Percentiles rank a stretch among this genome's conserved stretches.
Evolutionary conservation across 2,113 vertebrate genomes (phyloP).

Genomic region (Ophthalmolycus amberensis): DNA sequence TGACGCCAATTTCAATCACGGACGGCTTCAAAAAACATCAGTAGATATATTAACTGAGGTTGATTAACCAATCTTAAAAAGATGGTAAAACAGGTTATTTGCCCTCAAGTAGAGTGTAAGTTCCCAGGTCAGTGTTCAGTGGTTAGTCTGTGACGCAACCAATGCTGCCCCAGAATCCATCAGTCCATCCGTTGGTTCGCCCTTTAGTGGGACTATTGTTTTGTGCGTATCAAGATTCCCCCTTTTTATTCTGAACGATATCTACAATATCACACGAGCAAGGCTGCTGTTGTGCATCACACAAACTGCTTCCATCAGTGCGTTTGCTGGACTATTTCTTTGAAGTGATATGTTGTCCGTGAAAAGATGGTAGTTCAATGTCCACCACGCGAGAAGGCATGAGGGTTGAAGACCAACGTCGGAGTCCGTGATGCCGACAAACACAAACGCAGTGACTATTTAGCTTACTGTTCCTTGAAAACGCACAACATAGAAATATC

Average conservation of each 20-base stretch:
- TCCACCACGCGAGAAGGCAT: constrained; percentile 41
- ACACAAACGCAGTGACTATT: constrained; percentile 22
- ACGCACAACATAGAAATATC: constrained; percentile 38
- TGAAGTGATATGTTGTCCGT: constrained; percentile 39
- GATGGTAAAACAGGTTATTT: constrained; percentile 7
- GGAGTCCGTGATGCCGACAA: constrained; percentile 17
- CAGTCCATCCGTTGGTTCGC: not conserved
- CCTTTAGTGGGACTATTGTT: not conserved
- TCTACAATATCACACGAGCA: not conserved
- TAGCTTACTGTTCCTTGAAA: constrained; percentile 9
- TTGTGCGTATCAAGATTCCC: not conserved
- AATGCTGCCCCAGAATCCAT: not conserved
- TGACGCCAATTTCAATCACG: not conserved
- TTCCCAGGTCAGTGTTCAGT: not conserved
- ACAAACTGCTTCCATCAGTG: not conserved
- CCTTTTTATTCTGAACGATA: not conserved
- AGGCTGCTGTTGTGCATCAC: not conserved
- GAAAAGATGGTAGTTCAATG: not conserved
- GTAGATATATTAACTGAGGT: not conserved
- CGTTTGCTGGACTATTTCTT: constrained; percentile 11
- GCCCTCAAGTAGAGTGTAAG: not conserved
- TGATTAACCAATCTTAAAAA: not conserved
- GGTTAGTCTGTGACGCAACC: not conserved
- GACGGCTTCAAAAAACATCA: not conserved
- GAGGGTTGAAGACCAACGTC: constrained; percentile 3